A percentile compares a stretch with the other conserved stretches of the same genome.
Conservation (phyloP, 2,113 vertebrate species). For the Electrona antarctica region DNA sequence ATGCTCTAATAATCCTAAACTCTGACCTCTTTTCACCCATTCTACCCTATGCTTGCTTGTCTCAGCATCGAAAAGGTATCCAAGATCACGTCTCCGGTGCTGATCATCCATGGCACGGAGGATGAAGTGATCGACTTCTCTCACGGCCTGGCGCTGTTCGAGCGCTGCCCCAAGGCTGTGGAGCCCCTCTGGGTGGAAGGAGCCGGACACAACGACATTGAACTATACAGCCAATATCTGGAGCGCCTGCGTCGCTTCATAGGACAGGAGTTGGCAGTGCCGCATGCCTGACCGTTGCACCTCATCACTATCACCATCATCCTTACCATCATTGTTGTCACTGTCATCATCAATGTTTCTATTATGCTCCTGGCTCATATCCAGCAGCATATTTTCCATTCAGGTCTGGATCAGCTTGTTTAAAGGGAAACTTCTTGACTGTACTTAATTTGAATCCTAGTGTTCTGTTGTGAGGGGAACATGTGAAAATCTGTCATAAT, state of each 20-base stretch:
- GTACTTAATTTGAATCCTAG: too few species aligned
- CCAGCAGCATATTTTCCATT: background rate
- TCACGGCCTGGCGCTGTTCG: constrained; percentile 92
- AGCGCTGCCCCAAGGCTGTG: constrained; percentile 95
- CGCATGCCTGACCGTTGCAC: constrained; percentile 65
- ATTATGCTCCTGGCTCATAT: background rate
- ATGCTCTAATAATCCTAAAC: background rate
- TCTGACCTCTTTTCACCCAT: background rate
- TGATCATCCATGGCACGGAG: constrained; percentile 98
- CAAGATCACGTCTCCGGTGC: constrained; percentile 94
- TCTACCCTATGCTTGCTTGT: background rate
- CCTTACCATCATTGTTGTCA: background rate
- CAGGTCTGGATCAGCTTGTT: too few species aligned
- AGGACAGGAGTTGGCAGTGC: constrained; percentile 87
- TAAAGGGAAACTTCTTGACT: too few species aligned
- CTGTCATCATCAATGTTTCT: too few species aligned
- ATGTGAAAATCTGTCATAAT: too few species aligned
- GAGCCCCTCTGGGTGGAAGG: constrained; percentile 99
- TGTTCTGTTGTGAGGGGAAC: too few species aligned
- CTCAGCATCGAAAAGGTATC: constrained; percentile 96
- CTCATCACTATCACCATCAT: background rate
- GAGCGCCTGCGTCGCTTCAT: constrained; percentile 96
- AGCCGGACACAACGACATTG: constrained; percentile 97
- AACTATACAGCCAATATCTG: constrained; percentile 97
- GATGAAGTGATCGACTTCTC: constrained; percentile 99